A percentile compares a stretch with the other conserved stretches of the same genome.
These are phyloP conservation scores for rat (Rattus norvegicus) DNA, from an alignment of 2,113 vertebrate species.

Conservation along the genomic window GRCr8 NC_086023.1:45606501-45607000, in stretches of 20 bases:
- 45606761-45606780: neutral
- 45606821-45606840: neutral
- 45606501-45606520: no score
- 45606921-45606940: neutral
- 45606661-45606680: no score
- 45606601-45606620: no score
- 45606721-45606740: neutral
- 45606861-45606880: neutral
- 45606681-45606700: no score
- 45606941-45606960: neutral
- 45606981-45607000: neutral
- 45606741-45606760: neutral
- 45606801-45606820: neutral
- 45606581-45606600: no score
- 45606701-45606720: no score
- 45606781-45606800: neutral
- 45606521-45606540: no score
- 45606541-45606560: no score
- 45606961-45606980: neutral
- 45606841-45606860: neutral
- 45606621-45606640: no score
- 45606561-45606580: no score
- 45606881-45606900: neutral
- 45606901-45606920: neutral
- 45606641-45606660: no score